Percentiles rank a stretch among this genome's conserved stretches.
Conservation (phyloP, 2,113 vertebrate species). For the Myiozetetes cayanensis region DNA sequence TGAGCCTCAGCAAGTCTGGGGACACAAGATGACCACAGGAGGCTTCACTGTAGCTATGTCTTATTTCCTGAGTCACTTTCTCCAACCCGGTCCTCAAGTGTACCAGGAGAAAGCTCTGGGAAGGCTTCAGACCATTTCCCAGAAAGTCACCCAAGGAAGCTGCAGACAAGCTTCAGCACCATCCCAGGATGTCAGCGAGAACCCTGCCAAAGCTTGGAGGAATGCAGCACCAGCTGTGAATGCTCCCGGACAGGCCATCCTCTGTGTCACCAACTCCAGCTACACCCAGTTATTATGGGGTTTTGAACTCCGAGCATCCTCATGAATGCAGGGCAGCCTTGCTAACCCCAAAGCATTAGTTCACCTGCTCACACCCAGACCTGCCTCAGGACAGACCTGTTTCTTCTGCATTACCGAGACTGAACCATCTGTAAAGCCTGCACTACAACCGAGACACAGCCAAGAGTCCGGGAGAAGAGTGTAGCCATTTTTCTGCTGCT, state of each 20-base stretch:
- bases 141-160: background rate
- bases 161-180: background rate
- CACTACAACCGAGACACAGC: no score
- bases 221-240: background rate
- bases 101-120: background rate
- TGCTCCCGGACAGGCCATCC: no score
- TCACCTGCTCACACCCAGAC: background rate
- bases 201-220: background rate
- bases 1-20: background rate
- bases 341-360: background rate
- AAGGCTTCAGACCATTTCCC: background rate
- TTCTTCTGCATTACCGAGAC: background rate
- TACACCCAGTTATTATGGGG: background rate
- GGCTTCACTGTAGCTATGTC: background rate
- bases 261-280: fast-evolving
- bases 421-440: background rate
- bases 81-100: background rate
- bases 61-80: background rate
- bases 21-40: background rate
- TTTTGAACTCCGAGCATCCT: background rate
- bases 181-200: background rate
- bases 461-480: background rate
- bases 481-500: background rate
- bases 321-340: background rate
- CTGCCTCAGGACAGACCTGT: background rate